These are phyloP conservation scores for Zhuqinia jingwanae DNA, from an alignment of 2,888 invertebrate genomes.

Conservation along the genomic window DNA sequence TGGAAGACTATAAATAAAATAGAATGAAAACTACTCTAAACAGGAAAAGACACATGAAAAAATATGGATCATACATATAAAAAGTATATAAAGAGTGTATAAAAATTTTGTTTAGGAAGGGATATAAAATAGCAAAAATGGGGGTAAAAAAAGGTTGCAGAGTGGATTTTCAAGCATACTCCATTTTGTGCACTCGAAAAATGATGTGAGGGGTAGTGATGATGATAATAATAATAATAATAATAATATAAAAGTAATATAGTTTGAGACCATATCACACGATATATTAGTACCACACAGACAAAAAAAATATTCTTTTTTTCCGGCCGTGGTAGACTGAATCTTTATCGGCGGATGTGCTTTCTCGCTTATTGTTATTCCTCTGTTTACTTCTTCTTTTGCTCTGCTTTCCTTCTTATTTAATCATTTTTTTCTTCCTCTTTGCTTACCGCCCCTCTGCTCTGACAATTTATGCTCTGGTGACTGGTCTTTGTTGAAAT, in stretches of 20 bases:
- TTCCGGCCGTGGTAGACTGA: background rate
- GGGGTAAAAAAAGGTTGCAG: background rate
- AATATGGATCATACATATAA: background rate
- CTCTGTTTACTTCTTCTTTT: slow-evolving; percentile 5
- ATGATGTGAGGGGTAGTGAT: slow-evolving; percentile 33
- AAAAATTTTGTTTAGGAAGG: background rate
- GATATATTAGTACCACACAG: too few species aligned
- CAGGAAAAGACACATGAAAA: background rate
- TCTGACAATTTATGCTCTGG: too few species aligned
- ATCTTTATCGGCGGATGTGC: background rate
- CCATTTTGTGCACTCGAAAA: slow-evolving; percentile 49
- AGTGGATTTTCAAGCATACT: slow-evolving; percentile 43
- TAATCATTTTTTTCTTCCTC: too few species aligned
- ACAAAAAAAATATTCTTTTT: background rate
- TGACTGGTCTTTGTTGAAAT: background rate
- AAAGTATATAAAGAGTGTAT: background rate
- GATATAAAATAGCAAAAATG: slow-evolving; percentile 6
- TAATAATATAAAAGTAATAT: slow-evolving; percentile 46
- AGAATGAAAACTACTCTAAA: background rate
- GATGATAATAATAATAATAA: too few species aligned
- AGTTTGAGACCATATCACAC: background rate
- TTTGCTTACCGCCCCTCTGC: background rate
- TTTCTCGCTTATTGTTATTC: background rate
- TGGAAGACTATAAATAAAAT: background rate
- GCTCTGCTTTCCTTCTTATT: background rate